Percentiles rank a stretch among this genome's conserved stretches.
These are phyloP conservation scores for Virgularia gustaviana DNA, from an alignment of 92 coral and sea anemone genomes.

Conservation along the genomic window DNA sequence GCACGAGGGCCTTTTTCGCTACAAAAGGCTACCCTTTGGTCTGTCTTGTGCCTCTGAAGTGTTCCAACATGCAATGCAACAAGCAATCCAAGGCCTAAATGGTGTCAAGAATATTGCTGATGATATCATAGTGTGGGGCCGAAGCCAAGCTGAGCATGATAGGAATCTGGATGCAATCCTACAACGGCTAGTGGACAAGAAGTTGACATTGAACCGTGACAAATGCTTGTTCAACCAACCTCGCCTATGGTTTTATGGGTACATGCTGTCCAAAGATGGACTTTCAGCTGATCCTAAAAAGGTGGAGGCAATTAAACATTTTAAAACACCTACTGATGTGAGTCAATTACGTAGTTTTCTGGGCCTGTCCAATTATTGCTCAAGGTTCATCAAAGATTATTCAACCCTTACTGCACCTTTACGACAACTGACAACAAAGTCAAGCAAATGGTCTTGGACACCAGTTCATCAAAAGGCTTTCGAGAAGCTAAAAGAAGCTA, in stretches of 20 bases:
- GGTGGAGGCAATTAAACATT: conserved; percentile 2
- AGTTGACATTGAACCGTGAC: neutral
- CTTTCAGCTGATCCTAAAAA: conserved; percentile 8
- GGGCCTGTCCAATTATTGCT: conserved; percentile 8
- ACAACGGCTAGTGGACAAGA: neutral
- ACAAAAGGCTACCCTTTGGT: conserved; percentile 9
- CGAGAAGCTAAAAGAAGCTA: neutral
- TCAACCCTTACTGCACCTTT: conserved; percentile 22
- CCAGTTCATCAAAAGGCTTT: neutral
- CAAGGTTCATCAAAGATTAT: conserved; percentile 10
- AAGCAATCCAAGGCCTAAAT: neutral
- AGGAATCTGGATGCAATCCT: neutral
- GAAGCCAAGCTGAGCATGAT: neutral
- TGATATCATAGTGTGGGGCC: neutral
- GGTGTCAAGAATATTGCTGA: conserved; percentile 20
- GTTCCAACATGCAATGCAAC: conserved; percentile 7
- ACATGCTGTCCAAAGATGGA: neutral
- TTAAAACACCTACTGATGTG: neutral
- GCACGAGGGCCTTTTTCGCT: neutral
- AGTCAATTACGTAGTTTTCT: conserved; percentile 7
- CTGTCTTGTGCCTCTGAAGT: conserved; percentile 6
- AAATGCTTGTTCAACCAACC: conserved; percentile 1
- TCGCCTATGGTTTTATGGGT: conserved; percentile 4
- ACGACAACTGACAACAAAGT: neutral
- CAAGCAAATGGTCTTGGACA: neutral